Evolutionary conservation across 2,797 vertebrate genomes (phyloP).

Genomic region (Vipera ursinii): DNA sequence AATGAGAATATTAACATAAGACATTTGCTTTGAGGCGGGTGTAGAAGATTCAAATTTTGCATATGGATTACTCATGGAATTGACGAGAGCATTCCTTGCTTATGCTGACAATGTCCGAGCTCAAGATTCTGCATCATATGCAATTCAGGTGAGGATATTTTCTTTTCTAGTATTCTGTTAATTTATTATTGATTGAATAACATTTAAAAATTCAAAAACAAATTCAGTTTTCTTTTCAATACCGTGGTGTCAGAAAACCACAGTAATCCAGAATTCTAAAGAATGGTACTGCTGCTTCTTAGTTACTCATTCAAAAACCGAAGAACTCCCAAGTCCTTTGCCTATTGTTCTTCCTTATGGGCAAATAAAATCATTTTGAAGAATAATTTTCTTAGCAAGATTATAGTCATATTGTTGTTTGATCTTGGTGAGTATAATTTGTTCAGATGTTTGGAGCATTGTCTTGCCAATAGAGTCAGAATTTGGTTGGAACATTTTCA

Average conservation of each 20-base stretch:
- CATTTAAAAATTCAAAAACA: not conserved
- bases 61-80: conserved; percentile 87
- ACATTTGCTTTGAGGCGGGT: conserved; percentile 76
- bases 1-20: conserved; percentile 12
- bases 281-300: not conserved
- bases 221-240: not conserved
- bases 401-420: not conserved
- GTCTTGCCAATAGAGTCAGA: not conserved
- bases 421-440: not conserved
- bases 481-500: not conserved
- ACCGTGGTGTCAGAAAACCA: not conserved
- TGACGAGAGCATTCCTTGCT: conserved; percentile 93
- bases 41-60: conserved; percentile 92
- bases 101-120: conserved; percentile 95
- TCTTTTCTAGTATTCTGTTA: conserved; percentile 5
- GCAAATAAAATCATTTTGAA: not conserved
- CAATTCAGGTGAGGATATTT: conserved; percentile 83
- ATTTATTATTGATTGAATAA: not conserved
- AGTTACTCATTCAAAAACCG: not conserved
- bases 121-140: conserved; percentile 96
- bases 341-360: not conserved
- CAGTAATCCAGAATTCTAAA: not conserved
- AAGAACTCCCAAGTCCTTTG: not conserved
- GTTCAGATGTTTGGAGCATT: not conserved
- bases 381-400: not conserved